Conservation (phyloP, 2,888 invertebrate genomes). For the Spatulosminthurus flaviceps region DNA sequence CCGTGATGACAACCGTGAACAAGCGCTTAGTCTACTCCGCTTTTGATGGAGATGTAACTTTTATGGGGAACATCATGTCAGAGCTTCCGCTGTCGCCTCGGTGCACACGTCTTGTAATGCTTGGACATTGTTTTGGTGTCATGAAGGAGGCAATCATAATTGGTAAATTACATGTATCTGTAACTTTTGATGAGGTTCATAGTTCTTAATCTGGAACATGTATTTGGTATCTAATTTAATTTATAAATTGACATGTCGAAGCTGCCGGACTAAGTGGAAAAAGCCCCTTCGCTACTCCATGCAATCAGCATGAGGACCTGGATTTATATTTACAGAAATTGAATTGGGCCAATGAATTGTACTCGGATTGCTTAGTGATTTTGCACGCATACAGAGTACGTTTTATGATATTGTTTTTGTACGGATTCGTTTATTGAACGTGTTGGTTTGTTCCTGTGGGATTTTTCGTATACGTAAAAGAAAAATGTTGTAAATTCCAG, state of each 20-base stretch:
- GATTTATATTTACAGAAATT: slow-evolving; percentile 79
- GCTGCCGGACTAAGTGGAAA: slow-evolving; percentile 85
- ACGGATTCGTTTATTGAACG: too few relatives aligned
- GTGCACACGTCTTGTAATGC: slow-evolving; percentile 82
- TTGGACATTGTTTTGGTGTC: slow-evolving; percentile 87
- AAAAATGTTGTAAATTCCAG: neutral
- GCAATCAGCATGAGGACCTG: slow-evolving; percentile 74
- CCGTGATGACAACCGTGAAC: slow-evolving; percentile 45
- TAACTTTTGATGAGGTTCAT: too few relatives aligned
- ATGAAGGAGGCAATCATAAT: slow-evolving; percentile 87
- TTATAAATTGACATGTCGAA: slow-evolving; percentile 65
- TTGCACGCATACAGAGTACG: slow-evolving; percentile 81
- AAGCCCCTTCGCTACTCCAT: slow-evolving; percentile 80
- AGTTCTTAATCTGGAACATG: too few relatives aligned
- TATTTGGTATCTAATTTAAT: too few relatives aligned
- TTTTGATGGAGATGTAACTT: slow-evolving; percentile 87
- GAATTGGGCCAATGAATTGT: slow-evolving; percentile 82
- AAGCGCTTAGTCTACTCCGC: slow-evolving; percentile 64
- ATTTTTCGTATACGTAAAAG: neutral
- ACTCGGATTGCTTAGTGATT: slow-evolving; percentile 85
- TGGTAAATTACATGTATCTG: slow-evolving; percentile 67
- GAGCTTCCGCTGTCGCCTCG: slow-evolving; percentile 83
- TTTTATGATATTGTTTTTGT: neutral
- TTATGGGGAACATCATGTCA: slow-evolving; percentile 84
- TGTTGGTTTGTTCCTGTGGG: too few relatives aligned